Evolutionary conservation across 64 coral and sea anemone genomes (phyloP).

Genomic region (Pocillopora damicornis): DNA sequence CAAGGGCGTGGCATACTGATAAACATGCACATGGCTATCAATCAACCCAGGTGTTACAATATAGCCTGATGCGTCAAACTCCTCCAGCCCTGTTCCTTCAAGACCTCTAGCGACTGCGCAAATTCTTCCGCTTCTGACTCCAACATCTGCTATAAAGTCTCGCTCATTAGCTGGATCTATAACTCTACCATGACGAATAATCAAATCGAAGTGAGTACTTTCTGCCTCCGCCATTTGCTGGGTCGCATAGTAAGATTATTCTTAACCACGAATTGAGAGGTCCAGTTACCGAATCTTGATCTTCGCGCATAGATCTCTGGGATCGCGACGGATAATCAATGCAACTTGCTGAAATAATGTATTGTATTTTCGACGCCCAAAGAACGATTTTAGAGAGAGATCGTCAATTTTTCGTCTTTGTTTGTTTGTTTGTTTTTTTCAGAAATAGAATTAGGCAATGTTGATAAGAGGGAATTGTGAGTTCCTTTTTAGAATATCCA

Average conservation of each 20-base stretch:
- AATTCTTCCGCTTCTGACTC: constrained; percentile 58
- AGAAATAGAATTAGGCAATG: too few species aligned
- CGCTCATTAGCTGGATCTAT: constrained; percentile 73
- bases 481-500: too few species aligned
- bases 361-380: too few species aligned
- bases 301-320: too few species aligned
- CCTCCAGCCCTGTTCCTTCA: constrained; percentile 20
- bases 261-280: not conserved
- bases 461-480: too few species aligned
- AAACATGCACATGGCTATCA: constrained; percentile 80
- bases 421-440: too few species aligned
- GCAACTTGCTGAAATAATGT: too few species aligned
- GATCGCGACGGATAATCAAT: too few species aligned
- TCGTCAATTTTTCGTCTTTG: too few species aligned
- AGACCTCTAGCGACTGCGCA: constrained; percentile 26
- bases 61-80: constrained; percentile 68
- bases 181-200: constrained; percentile 74
- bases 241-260: too few species aligned
- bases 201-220: not conserved
- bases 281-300: not conserved
- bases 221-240: not conserved
- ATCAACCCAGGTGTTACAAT: constrained; percentile 81
- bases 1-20: constrained; percentile 70
- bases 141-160: constrained; percentile 54
- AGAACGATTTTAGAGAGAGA: too few species aligned